A percentile compares a stretch with the other conserved stretches of the same genome.
phyloP scores from a whole-genome alignment of 2,797 vertebrate genomes.

The Molossus alvarezi region DNA sequence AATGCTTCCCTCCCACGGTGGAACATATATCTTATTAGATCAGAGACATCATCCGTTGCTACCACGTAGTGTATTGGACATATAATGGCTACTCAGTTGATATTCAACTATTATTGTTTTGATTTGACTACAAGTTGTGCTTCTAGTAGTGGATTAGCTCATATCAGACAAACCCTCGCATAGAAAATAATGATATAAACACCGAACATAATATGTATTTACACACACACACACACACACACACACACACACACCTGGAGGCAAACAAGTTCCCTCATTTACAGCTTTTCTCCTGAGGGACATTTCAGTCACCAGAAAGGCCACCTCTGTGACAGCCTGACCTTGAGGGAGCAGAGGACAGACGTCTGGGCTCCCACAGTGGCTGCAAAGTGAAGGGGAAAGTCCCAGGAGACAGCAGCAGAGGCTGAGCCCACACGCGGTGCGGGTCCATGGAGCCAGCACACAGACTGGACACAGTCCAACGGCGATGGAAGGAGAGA shows the following conservation, averaged over 20 bases:
- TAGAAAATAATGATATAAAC: neutral
- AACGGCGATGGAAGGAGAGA: neutral
- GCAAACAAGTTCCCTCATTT: neutral
- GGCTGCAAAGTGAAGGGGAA: neutral
- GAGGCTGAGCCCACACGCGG: neutral
- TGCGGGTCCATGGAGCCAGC: neutral
- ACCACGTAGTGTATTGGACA: neutral
- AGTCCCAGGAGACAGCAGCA: neutral
- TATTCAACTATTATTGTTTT: neutral
- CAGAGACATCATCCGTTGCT: neutral
- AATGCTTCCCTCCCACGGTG: neutral
- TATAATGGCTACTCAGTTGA: neutral
- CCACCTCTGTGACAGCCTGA: neutral
- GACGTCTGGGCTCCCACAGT: neutral
- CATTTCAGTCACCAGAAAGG: neutral
- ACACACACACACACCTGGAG: neutral
- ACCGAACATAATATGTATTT: neutral
- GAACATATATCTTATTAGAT: neutral
- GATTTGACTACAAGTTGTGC: neutral
- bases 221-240: neutral
- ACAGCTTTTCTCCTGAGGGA: neutral
- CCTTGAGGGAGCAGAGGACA: conserved; percentile 5
- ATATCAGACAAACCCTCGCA: neutral
- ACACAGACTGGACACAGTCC: too few species aligned
- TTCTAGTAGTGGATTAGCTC: neutral